Evolutionary conservation across 2,797 vertebrate species (phyloP).

Genomic region (Sciurus vulgaris): DNA sequence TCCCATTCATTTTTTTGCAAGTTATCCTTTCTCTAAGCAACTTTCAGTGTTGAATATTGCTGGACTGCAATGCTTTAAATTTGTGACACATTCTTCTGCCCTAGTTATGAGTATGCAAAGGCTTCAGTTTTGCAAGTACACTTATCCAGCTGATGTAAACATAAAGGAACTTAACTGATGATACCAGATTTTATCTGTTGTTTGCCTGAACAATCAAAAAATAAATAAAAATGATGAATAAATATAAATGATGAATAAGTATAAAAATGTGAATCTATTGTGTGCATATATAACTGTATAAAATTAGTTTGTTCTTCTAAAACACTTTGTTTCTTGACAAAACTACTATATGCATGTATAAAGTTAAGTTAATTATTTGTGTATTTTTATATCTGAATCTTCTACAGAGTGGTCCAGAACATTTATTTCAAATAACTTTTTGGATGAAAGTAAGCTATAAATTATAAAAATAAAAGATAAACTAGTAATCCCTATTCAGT

Average conservation of each 20-base stretch:
- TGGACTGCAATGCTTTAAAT: background rate
- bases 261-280: background rate
- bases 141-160: background rate
- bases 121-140: constrained; percentile 6
- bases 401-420: background rate
- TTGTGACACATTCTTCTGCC: background rate
- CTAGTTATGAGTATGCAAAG: background rate
- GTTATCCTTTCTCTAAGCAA: constrained; percentile 40
- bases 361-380: constrained; percentile 16
- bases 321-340: background rate
- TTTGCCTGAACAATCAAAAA: background rate
- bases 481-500: background rate
- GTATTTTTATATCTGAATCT: constrained; percentile 46
- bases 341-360: background rate
- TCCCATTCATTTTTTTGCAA: constrained; percentile 26
- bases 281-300: background rate
- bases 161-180: background rate
- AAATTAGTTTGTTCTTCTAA: constrained; percentile 27
- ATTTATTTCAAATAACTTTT: constrained; percentile 26
- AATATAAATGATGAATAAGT: background rate
- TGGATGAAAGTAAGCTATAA: constrained; percentile 15
- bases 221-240: background rate
- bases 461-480: constrained; percentile 57
- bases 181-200: background rate
- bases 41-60: background rate